These are phyloP conservation scores for Tyria jacobaeae DNA, from an alignment of 2,888 invertebrate genomes.

Conservation along the genomic window DNA sequence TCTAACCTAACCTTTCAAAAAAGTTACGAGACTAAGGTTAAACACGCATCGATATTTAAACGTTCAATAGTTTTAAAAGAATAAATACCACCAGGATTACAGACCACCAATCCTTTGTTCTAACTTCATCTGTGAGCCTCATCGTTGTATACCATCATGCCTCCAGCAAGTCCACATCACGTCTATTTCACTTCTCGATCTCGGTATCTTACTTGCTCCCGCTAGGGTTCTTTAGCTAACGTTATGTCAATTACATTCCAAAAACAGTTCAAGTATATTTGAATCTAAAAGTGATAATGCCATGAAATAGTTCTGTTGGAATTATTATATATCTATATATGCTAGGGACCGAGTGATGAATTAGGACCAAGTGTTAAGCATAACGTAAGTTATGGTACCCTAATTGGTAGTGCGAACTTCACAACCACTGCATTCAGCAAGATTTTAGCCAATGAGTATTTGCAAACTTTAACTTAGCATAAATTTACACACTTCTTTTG, in stretches of 20 bases:
- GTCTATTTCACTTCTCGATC: too few relatives aligned
- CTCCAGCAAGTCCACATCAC: not conserved
- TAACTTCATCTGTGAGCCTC: not conserved
- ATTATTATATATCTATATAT: conserved; percentile 3
- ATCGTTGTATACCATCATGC: not conserved
- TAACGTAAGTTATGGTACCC: conserved; percentile 14
- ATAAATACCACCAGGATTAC: not conserved
- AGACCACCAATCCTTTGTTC: not conserved
- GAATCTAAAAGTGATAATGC: not conserved
- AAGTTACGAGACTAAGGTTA: not conserved
- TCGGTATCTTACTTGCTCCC: conserved; percentile 13
- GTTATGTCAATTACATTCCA: not conserved
- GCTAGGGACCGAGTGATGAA: conserved; percentile 11
- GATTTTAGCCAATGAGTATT: conserved; percentile 9
- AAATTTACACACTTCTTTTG: not conserved
- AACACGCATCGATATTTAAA: not conserved
- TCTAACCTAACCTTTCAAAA: not conserved
- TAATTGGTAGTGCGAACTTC: conserved; percentile 2
- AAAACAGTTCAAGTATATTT: not conserved
- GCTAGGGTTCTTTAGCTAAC: conserved; percentile 15
- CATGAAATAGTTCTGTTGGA: not conserved
- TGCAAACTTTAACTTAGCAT: not conserved
- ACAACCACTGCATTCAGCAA: conserved; percentile 9
- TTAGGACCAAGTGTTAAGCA: conserved; percentile 3
- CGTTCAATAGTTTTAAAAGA: not conserved